Evolutionary conservation across 1,140 invertebrate species (phyloP), one percentile per base, ranked within the genome.

Genomic region (Zophobas atratus): DNA sequence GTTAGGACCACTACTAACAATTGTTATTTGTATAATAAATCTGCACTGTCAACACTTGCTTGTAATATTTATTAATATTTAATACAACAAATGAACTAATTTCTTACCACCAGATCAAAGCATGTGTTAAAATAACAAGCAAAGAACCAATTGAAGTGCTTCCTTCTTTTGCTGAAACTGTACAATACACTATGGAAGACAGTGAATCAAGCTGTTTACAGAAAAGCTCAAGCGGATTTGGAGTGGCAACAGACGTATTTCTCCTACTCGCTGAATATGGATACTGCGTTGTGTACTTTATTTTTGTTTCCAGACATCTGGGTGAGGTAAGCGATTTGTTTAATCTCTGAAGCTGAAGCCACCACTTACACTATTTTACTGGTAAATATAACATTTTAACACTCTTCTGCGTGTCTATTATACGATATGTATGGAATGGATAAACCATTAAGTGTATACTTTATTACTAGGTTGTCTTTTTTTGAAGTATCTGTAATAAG

Each of bases 251-350:
- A 92, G 94, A 96, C 86, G 73, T 91, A 5, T 96, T 96, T 87
- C 90, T 98, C 46, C 95, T 96, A 84, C 88, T 97, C 63, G 97
- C 96, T 39, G 97, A 98, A 88, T 88, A 98, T 78, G 97, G 97
- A 80, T 98, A 98, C 88, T 98, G 97, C 87, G 97, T 96, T 88
- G 94, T 98, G 33, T 98, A 98, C 88, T 94, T 97, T 83, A 93
- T 98, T 41, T 98, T 98, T 87, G 94, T 98, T 81, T 92, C 95
- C 33, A 92, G 92, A 53, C 98, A 95, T 86, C 85, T 95, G 77
- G 89, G 93, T 86, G 90, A 93, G 90, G 94, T 95, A 86, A 88
- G 83, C 20, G 20, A 20, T 20, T 20, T 20, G 20, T 20, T 20
- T 20, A 20, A 20, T 20, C 20, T 20, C 20, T 20, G 20, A 20